Evolutionary conservation across 1,140 invertebrate species (phyloP).

Genomic region (Drosophila subpulchrella): DNA sequence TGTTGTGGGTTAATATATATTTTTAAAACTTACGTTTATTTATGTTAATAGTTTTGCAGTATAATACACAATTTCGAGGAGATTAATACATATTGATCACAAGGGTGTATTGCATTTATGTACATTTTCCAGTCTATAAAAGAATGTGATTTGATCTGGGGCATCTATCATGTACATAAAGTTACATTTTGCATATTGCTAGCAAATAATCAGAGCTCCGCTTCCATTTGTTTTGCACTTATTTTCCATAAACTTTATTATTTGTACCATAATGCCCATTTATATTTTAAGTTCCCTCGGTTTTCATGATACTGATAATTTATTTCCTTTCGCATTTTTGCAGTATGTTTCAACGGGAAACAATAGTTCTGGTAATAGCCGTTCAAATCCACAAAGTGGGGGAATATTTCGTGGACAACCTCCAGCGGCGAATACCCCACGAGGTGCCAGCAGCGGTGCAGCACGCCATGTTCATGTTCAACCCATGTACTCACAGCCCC

Average conservation of each 20-base stretch:
- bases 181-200: no score
- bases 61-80: no score
- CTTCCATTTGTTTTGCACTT: not conserved
- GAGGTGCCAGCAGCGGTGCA: slow-evolving; percentile 40
- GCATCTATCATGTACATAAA: not conserved
- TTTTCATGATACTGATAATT: not conserved
- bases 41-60: no score
- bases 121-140: not conserved
- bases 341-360: slow-evolving; percentile 69
- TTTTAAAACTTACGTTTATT: no score
- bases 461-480: slow-evolving; percentile 67
- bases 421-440: slow-evolving; percentile 50
- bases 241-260: not conserved
- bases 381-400: slow-evolving; percentile 64
- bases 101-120: not conserved
- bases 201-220: not conserved
- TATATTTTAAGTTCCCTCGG: not conserved
- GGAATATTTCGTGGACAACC: slow-evolving; percentile 69
- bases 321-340: slow-evolving; percentile 16
- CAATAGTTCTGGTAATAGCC: slow-evolving; percentile 58
- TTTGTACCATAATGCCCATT: not conserved
- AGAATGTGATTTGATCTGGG: not conserved
- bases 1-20: no score
- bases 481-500: slow-evolving; percentile 61
- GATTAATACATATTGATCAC: not conserved